A percentile compares a stretch with the other conserved stretches of the same genome.
Conservation (phyloP, 2,888 invertebrate species). For the Acanthosepion esculentum region DNA sequence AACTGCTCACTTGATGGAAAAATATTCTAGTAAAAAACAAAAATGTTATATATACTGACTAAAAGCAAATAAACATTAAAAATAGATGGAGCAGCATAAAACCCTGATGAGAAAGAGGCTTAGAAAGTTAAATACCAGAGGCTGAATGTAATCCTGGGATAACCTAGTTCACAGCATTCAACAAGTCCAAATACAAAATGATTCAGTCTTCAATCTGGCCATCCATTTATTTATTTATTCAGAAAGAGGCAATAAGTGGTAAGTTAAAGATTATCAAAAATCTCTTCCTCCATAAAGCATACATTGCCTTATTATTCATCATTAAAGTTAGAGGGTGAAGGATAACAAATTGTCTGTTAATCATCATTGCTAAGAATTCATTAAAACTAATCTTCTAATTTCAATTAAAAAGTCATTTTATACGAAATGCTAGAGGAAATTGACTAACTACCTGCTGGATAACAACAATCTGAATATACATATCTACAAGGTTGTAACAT, state of each 20-base stretch:
- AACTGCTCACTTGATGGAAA: too few species aligned
- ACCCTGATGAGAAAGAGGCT: not conserved
- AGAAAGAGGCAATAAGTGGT: not conserved
- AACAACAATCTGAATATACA: not conserved
- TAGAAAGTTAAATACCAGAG: not conserved
- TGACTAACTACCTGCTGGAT: not conserved
- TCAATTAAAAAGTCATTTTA: not conserved
- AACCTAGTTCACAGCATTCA: not conserved
- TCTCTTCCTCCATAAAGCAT: not conserved
- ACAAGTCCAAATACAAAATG: not conserved
- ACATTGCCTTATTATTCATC: conserved; percentile 2
- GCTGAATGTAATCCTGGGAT: not conserved
- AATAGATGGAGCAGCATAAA: not conserved
- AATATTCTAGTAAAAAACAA: too few species aligned
- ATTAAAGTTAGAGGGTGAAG: not conserved
- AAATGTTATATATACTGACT: not conserved
- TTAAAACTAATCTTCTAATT: not conserved
- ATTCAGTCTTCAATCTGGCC: not conserved
- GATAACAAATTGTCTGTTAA: not conserved
- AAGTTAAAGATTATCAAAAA: not conserved
- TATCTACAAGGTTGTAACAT: not conserved
- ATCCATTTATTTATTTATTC: not conserved
- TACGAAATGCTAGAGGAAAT: not conserved
- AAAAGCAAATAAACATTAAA: not conserved
- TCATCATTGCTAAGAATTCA: not conserved